A percentile compares a stretch with the other conserved stretches of the same genome.
Evolutionary conservation across 1,140 invertebrate genomes (phyloP).

Genomic region (Drosophila pruinosa): DNA sequence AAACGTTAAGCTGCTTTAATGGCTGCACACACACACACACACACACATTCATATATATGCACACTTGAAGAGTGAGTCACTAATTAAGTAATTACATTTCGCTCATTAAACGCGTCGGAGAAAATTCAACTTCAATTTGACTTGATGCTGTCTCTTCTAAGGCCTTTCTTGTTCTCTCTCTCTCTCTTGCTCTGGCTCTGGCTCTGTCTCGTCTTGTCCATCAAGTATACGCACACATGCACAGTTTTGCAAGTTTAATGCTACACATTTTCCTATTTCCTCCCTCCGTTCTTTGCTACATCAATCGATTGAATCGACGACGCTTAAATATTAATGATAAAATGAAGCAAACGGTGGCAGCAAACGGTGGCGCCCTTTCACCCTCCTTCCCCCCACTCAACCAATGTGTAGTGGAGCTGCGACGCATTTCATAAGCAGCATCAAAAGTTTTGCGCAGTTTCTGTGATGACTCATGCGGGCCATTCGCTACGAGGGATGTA

Average conservation of each 20-base stretch:
- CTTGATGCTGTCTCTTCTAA: slow-evolving; percentile 56
- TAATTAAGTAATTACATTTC: slow-evolving; percentile 81
- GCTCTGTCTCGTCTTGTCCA: slow-evolving; percentile 56
- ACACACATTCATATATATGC: background rate
- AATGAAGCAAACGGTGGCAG: slow-evolving; percentile 44
- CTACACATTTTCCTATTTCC: background rate
- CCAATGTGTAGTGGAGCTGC: background rate
- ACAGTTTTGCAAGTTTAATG: slow-evolving; percentile 47
- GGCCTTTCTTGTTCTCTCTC: background rate
- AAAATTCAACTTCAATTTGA: slow-evolving; percentile 77
- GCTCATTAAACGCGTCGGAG: slow-evolving; percentile 65
- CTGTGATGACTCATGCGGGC: slow-evolving; percentile 26
- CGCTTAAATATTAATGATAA: slow-evolving; percentile 78
- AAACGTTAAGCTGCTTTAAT: slow-evolving; percentile 71
- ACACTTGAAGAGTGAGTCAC: slow-evolving; percentile 36
- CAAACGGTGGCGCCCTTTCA: background rate
- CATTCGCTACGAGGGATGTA: background rate
- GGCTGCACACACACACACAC: slow-evolving; percentile 16
- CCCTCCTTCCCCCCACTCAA: background rate
- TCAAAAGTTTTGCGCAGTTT: slow-evolving; percentile 41
- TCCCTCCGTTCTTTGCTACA: background rate
- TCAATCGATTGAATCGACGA: slow-evolving; percentile 76
- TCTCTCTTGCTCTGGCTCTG: background rate
- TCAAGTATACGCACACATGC: background rate
- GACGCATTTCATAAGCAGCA: slow-evolving; percentile 39